A percentile compares a stretch with the other conserved stretches of the same genome.
phyloP scores from a whole-genome alignment of 2,113 vertebrate species.

The Silurus asotus region DNA sequence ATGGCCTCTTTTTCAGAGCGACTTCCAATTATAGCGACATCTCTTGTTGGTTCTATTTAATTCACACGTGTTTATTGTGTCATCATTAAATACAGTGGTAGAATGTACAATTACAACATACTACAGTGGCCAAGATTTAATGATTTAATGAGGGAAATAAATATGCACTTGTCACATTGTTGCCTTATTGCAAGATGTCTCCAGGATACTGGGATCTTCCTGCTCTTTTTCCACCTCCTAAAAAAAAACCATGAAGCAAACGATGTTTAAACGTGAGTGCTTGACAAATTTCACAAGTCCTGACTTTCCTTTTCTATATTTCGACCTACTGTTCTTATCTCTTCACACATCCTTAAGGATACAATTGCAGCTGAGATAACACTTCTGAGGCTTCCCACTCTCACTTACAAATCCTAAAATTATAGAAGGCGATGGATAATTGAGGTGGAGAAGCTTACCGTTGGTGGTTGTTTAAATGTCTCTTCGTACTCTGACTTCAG shows the following conservation, averaged over 20 bases:
- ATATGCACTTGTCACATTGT: no score
- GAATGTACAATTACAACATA: no score
- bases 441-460: not conserved
- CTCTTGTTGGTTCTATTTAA: no score
- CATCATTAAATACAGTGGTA: no score
- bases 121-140: no score
- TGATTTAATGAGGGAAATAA: no score
- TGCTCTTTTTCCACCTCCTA: not conserved
- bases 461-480: not conserved
- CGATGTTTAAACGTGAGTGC: not conserved
- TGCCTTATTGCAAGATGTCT: no score
- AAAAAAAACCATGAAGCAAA: not conserved
- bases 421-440: not conserved
- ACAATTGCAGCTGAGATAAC: not conserved
- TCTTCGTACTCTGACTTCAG: not conserved
- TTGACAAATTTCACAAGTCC: not conserved
- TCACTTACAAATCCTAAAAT: no score
- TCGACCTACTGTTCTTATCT: not conserved
- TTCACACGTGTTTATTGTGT: no score
- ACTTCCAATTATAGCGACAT: no score
- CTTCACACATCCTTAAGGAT: not conserved
- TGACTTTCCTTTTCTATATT: not conserved
- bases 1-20: no score
- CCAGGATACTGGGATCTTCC: not conserved
- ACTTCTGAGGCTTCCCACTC: not conserved